These are phyloP conservation scores for Drosophila conformis DNA, from an alignment of 2,888 invertebrate species.

Conservation along the genomic window DNA sequence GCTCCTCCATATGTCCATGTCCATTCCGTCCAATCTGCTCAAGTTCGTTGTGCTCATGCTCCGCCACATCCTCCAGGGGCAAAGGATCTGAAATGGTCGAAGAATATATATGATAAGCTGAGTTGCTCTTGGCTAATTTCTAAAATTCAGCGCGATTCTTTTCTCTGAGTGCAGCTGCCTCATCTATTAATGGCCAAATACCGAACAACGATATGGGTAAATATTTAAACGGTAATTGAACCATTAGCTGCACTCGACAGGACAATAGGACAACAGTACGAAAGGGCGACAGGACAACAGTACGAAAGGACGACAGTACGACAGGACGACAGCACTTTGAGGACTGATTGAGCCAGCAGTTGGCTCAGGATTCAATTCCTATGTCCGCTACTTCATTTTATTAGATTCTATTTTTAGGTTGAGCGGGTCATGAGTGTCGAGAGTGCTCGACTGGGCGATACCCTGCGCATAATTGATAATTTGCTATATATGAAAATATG, in stretches of 20 bases:
- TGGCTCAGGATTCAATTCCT: conserved; percentile 13
- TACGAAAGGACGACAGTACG: not conserved
- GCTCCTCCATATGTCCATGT: conserved; percentile 57
- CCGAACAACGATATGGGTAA: conserved; percentile 35
- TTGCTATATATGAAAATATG: not conserved
- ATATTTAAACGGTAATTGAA: conserved; percentile 53
- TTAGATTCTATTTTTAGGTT: conserved; percentile 50
- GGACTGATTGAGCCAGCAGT: conserved; percentile 45
- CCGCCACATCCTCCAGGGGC: conserved; percentile 78
- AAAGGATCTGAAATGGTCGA: conserved; percentile 73
- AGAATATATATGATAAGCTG: not conserved
- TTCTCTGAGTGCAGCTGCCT: not conserved
- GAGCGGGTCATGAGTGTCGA: conserved; percentile 41
- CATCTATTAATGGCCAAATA: conserved; percentile 11
- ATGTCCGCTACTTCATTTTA: conserved; percentile 43
- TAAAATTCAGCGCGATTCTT: not conserved
- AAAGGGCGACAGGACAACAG: not conserved
- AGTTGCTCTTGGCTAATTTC: not conserved
- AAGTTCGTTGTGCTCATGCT: conserved; percentile 12
- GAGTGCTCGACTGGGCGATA: not conserved
- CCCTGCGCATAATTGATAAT: not conserved
- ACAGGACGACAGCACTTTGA: conserved; percentile 15
- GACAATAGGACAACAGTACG: not conserved
- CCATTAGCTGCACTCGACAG: conserved; percentile 47
- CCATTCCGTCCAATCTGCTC: conserved; percentile 58